Conservation (phyloP, 2,888 invertebrate species). For the Callimorpha dominula region DNA sequence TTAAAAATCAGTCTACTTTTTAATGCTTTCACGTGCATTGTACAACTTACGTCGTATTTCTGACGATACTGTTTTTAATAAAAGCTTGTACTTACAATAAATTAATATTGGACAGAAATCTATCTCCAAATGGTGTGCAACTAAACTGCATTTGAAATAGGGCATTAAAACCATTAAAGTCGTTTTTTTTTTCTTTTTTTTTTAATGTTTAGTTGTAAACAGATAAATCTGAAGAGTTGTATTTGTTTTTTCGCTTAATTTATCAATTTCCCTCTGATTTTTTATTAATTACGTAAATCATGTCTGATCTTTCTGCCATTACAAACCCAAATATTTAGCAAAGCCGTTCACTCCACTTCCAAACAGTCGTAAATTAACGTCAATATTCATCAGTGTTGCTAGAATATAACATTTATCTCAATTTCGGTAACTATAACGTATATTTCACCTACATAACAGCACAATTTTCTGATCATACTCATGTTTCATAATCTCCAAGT, state of each 20-base stretch:
- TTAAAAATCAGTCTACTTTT: too few relatives aligned
- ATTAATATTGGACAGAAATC: too few relatives aligned
- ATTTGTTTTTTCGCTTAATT: neutral
- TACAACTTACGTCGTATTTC: neutral
- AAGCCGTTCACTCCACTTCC: slow-evolving; percentile 27
- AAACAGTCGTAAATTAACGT: slow-evolving; percentile 49
- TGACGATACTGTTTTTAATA: neutral
- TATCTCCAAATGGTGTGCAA: too few relatives aligned
- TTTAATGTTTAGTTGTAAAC: neutral
- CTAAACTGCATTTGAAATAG: too few relatives aligned
- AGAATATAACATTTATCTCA: neutral
- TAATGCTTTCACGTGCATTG: too few relatives aligned
- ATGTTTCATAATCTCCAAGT: too few relatives aligned
- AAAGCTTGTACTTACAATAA: too few relatives aligned
- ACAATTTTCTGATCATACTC: too few relatives aligned
- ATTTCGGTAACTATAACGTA: neutral
- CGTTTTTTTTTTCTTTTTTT: too few relatives aligned
- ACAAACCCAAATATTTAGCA: slow-evolving; percentile 28
- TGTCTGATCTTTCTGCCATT: too few relatives aligned
- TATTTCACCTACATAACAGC: too few relatives aligned
- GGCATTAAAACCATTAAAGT: too few relatives aligned
- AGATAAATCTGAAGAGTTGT: neutral
- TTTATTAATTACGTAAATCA: slow-evolving; percentile 1
- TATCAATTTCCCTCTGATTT: neutral
- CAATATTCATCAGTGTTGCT: slow-evolving; percentile 35